phyloP scores from a whole-genome alignment of 2,113 vertebrate genomes.

The Tachycineta bicolor region DNA sequence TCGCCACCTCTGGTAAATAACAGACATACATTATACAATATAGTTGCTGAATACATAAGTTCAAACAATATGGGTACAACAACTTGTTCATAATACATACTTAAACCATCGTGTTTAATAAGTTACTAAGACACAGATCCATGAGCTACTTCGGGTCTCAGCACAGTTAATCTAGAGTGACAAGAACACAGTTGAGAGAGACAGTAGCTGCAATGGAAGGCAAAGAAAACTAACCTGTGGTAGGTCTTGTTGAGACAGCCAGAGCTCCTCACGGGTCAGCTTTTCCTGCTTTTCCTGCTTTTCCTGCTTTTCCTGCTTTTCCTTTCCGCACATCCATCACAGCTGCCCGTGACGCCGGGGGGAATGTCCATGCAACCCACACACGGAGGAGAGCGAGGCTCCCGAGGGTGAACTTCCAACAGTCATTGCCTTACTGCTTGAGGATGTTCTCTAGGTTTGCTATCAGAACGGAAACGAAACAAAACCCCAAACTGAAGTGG shows the following conservation, averaged over 20 bases:
- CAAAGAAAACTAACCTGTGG: conserved; percentile 56
- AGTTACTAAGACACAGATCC: conserved; percentile 68
- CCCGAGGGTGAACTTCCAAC: conserved; percentile 78
- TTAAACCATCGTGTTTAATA: conserved; percentile 61
- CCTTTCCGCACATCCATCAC: conserved; percentile 69
- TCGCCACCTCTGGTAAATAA: conserved; percentile 81
- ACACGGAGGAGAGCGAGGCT: conserved; percentile 61
- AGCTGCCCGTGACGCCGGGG: conserved; percentile 65
- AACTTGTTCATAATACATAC: conserved; percentile 66
- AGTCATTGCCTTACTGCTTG: conserved; percentile 87
- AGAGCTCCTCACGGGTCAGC: conserved; percentile 44
- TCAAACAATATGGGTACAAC: conserved; percentile 72
- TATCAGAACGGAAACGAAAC: conserved; percentile 71
- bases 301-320: background rate
- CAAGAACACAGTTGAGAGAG: conserved; percentile 73
- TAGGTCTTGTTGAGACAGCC: conserved; percentile 52
- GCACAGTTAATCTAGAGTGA: conserved; percentile 81
- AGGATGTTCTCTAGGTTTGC: conserved; percentile 72
- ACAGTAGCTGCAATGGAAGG: conserved; percentile 73
- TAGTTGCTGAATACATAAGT: conserved; percentile 70
- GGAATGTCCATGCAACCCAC: conserved; percentile 87
- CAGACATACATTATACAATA: conserved; percentile 75
- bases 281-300: background rate
- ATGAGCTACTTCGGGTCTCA: conserved; percentile 75
- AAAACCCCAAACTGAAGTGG: conserved; percentile 57